Percentiles rank a stretch among this genome's conserved stretches.
phyloP scores from a whole-genome alignment of 1,140 invertebrate species.

The Cotesia glomerata region DNA sequence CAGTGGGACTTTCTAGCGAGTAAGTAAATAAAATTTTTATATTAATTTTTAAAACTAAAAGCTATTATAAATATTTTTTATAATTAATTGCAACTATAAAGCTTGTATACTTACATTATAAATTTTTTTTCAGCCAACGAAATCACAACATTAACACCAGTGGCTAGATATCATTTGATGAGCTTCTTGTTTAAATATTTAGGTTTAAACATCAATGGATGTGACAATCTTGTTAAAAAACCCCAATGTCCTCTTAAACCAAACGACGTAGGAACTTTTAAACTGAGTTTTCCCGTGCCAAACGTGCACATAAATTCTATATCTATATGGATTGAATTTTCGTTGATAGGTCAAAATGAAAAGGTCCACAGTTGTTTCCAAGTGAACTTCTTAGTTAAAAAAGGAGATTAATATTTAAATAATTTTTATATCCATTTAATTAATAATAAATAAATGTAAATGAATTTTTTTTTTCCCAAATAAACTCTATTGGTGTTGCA shows the following conservation, averaged over 20 bases:
- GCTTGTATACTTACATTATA: too few species aligned
- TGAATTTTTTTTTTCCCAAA: not conserved
- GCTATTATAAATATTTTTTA: constrained; percentile 18
- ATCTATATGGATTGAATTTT: constrained; percentile 35
- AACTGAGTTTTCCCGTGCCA: constrained; percentile 44
- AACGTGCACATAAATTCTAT: not conserved
- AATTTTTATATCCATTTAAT: too few species aligned
- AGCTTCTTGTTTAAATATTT: too few species aligned
- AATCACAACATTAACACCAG: too few species aligned
- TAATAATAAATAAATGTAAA: not conserved
- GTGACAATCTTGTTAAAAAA: constrained; percentile 32
- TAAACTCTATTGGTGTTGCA: too few species aligned
- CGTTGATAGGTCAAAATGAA: constrained; percentile 30
- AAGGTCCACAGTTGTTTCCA: constrained; percentile 39
- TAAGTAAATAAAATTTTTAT: constrained; percentile 32
- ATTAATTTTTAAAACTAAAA: not conserved
- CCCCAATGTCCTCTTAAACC: constrained; percentile 45
- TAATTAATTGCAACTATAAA: constrained; percentile 10
- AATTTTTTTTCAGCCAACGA: too few species aligned
- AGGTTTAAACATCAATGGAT: constrained; percentile 39
- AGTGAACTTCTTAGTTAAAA: constrained; percentile 35
- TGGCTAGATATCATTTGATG: too few species aligned
- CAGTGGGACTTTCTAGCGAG: constrained; percentile 41
- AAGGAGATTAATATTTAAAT: not conserved
- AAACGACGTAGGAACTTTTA: constrained; percentile 45